Evolutionary conservation across 2,888 invertebrate genomes (phyloP), one percentile per base, ranked within the genome.

Genomic region (Ophion obscuratus): DNA sequence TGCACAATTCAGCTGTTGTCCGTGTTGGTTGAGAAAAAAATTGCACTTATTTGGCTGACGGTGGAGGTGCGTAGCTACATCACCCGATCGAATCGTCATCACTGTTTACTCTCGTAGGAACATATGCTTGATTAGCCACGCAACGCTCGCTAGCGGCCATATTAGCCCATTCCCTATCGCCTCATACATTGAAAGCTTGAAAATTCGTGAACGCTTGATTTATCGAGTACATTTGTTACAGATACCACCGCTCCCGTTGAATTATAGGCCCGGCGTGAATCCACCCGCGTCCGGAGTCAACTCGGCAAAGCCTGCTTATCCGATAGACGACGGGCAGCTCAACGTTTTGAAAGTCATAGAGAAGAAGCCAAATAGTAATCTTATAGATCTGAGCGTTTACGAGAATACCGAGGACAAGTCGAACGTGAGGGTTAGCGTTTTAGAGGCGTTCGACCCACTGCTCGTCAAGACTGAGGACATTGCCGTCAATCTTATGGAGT

Each of bases 381-480:
- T 96, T 80, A 96, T 96, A 90, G 96, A 96, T 93, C 93, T 96
- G 88, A 95, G 95, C 77, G 94, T 94, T 74, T 94, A 93, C 73
- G 94, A 94, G 88, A 88, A 91, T 87, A 85, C 91, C 31, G 95
- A 95, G 81, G 95, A 95, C 90, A 95, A 94, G 87, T 94, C 94
- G 88, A 95, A 95, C 89, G 95, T 95, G 66, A 93, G 96, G 88
- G 95, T 95, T 77, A 97, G 97, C 95, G 97, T 98, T 91, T 94
- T 98, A 91, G 97, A 98, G 94, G 97, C 97, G 87, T 98, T 98
- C 94, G 98, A 98, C 95, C 98, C 98, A 71, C 95, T 98, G 93
- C 95, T 97, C 91, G 95, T 95, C 70, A 95, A 95, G 91, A 95
- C 96, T 91, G 96, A 96, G 89, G 88, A 88, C 27, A 74, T 83